Conservation (phyloP, 1,140 invertebrate genomes). For the Penaeus vannamei region DNA sequence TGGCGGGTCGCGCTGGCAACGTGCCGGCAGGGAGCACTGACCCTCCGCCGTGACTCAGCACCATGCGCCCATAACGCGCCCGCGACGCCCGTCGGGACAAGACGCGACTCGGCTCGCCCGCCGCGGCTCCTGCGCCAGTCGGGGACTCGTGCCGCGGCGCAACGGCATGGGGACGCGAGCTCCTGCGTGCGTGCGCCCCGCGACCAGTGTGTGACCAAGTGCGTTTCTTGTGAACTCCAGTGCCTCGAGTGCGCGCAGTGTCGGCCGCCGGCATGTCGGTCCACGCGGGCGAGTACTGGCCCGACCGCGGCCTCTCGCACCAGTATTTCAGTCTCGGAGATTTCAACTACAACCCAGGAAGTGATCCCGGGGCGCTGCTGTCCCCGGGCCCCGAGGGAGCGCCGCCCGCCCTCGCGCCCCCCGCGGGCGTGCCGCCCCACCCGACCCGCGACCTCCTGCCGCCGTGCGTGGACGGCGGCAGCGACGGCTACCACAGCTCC, state of each 20-base stretch:
- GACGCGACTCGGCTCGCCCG: neutral
- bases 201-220: too few relatives aligned
- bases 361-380: slow-evolving; percentile 27
- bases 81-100: slow-evolving; percentile 10
- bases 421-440: neutral
- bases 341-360: slow-evolving; percentile 48
- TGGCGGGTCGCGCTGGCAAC: slow-evolving; percentile 47
- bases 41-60: slow-evolving; percentile 49
- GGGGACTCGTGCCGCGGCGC: neutral
- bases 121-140: neutral
- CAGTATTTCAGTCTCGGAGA: slow-evolving; percentile 45
- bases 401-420: neutral
- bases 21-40: slow-evolving; percentile 40
- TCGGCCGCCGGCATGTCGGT: slow-evolving; percentile 34
- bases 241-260: neutral
- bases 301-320: slow-evolving; percentile 27
- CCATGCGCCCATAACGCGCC: slow-evolving; percentile 43
- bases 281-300: slow-evolving; percentile 45
- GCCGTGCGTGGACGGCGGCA: slow-evolving; percentile 45
- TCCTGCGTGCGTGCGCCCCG: neutral
- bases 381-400: slow-evolving; percentile 28
- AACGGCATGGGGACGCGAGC: slow-evolving; percentile 26
- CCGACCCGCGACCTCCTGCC: slow-evolving; percentile 36
- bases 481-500: slow-evolving; percentile 55
- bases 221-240: neutral